These are phyloP conservation scores for Micronycteris hirsuta DNA, from an alignment of 2,113 vertebrate species.

Conservation along the genomic window DNA sequence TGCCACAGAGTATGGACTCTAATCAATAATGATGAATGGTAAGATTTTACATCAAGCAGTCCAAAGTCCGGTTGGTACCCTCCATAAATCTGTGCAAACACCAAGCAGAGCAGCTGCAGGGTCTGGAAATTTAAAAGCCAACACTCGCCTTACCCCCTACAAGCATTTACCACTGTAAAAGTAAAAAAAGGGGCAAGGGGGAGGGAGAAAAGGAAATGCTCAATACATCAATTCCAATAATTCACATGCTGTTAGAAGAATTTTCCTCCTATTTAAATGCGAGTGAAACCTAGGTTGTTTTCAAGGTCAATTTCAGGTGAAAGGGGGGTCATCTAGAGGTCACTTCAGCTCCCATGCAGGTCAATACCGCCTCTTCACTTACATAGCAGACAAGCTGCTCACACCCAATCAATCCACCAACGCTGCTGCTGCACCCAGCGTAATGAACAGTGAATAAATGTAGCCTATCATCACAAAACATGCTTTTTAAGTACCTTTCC, in stretches of 20 bases:
- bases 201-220: constrained; percentile 78
- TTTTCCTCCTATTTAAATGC: constrained; percentile 86
- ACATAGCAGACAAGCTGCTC: constrained; percentile 86
- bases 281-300: constrained; percentile 87
- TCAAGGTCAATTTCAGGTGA: constrained; percentile 99
- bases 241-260: constrained; percentile 84
- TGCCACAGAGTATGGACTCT: constrained; percentile 85
- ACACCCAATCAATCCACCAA: constrained; percentile 91
- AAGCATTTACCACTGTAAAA: constrained; percentile 79
- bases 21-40: constrained; percentile 95
- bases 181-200: constrained; percentile 47
- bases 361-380: constrained; percentile 93
- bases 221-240: constrained; percentile 91
- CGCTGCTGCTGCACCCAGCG: constrained; percentile 85
- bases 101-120: constrained; percentile 86
- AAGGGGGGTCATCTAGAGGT: constrained; percentile 94
- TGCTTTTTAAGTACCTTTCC: constrained; percentile 96
- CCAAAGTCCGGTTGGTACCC: constrained; percentile 80
- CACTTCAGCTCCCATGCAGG: constrained; percentile 91
- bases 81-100: constrained; percentile 91
- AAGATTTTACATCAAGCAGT: constrained; percentile 88
- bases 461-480: constrained; percentile 98
- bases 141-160: constrained; percentile 63
- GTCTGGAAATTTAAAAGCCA: constrained; percentile 83
- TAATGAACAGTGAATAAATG: constrained; percentile 97